Base-by-base conservation (phyloP, 1,140 invertebrate genomes). In the Neoseiulus cucumeris region DNA sequence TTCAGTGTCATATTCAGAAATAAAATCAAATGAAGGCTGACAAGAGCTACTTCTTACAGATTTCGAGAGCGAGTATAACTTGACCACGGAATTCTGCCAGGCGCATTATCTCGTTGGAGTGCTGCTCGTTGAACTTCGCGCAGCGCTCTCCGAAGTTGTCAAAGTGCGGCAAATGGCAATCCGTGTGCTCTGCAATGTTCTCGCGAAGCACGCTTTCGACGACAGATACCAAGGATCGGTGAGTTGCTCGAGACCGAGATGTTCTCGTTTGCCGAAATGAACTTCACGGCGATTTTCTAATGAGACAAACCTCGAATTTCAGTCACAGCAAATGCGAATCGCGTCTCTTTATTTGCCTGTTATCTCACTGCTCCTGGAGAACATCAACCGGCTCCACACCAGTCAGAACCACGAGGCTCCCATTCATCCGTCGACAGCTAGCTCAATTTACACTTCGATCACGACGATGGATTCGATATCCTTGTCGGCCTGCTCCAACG, bases 121-220 rank as follows among this genome's bases (percentile, higher is more conserved):
- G 7, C 73, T 93, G 22, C 76, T 92, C 41, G 76, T 79, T 67
- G 82, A 83, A 72, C 80, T 91, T 0, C 82, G 84, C 72, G 80
- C 82, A 20, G 86, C 89, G 0, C 79, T 96, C 1, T 85, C 85
- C 68, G 89, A 93, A 75, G 81, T 87, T 5, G 79, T 82, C 2
- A 83, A 87, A 68, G 85, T 91, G 65, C 79, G 91, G 5, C 83
- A 84, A 68, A 78, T 83, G 41, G 87, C 90, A 0, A 80, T 96
- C 65, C 76, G 76, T 25, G 85, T 88, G 14, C 77, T 96, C 28
- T 80, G 89, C 67, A 87, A 91, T 76, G 75, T 93, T 66, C 77
- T 96, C 51, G 88, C 89, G 0, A 96, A 96, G 76, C 93, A 97
- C 76, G 87, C 93, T 70, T 80, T 91, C 72, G 93, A 97, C 76